These are phyloP conservation scores for Lymantria dispar DNA, from an alignment of 2,888 invertebrate species.

Conservation along the genomic window DNA sequence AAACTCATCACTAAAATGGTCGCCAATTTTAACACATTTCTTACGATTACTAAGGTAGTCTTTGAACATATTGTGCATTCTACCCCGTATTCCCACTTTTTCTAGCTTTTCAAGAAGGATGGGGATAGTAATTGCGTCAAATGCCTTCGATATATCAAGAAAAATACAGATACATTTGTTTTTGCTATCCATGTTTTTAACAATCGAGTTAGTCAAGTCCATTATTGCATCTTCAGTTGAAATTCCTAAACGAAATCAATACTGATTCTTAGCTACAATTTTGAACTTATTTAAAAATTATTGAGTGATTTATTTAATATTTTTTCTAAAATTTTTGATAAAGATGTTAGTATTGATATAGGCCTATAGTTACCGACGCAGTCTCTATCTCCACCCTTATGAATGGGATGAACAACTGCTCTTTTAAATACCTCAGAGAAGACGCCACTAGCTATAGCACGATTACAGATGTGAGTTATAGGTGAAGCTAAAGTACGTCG, in stretches of 20 bases:
- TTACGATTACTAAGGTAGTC: not conserved
- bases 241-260: not conserved
- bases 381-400: too few relatives aligned
- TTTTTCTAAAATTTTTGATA: too few relatives aligned
- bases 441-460: not conserved
- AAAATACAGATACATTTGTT: not conserved
- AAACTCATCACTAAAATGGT: not conserved
- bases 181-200: not conserved
- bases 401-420: not conserved
- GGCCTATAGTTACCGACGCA: too few relatives aligned
- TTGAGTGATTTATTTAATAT: not conserved
- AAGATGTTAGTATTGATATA: too few relatives aligned
- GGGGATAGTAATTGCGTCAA: not conserved
- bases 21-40: not conserved
- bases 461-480: not conserved
- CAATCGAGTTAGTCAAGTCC: not conserved
- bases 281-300: not conserved
- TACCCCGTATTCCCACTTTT: conserved; percentile 3
- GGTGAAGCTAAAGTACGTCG: not conserved
- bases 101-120: conserved; percentile 3
- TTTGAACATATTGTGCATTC: not conserved
- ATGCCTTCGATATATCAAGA: not conserved
- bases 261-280: not conserved
- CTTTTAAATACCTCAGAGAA: not conserved
- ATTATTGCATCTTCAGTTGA: too few relatives aligned